Conservation (phyloP, 2,888 invertebrate species). For the Drosophila kuntzei region DNA sequence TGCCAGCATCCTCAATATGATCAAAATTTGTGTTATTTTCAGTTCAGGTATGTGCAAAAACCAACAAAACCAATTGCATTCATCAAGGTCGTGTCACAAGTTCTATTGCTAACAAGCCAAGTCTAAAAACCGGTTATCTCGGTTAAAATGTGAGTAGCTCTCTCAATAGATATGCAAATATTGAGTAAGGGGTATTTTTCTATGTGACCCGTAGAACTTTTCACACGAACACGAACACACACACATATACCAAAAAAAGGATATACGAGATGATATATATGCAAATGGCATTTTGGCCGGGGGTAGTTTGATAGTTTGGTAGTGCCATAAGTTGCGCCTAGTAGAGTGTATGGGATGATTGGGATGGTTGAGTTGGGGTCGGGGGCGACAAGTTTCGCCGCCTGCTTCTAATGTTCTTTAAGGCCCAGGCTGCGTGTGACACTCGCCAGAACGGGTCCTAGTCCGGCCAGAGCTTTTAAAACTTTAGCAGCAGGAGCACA, state of each 20-base stretch:
- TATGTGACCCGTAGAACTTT: conserved; percentile 55
- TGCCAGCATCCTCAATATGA: conserved; percentile 3
- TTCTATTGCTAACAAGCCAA: conserved; percentile 57
- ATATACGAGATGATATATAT: conserved; percentile 76
- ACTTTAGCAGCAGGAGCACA: conserved; percentile 58
- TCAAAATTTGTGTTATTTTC: conserved; percentile 1
- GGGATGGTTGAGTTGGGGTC: background rate
- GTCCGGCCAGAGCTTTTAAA: conserved; percentile 62
- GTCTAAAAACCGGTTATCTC: conserved; percentile 47
- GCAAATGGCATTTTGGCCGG: conserved; percentile 61
- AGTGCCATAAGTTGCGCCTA: conserved; percentile 50
- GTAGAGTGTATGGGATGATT: conserved; percentile 1
- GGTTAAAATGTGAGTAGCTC: conserved; percentile 44
- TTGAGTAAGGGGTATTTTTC: conserved; percentile 43
- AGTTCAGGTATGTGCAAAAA: conserved; percentile 22
- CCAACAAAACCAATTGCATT: conserved; percentile 42
- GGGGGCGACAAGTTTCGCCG: conserved; percentile 70
- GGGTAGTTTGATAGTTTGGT: conserved; percentile 56
- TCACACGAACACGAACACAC: conserved; percentile 55
- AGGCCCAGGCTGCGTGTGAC: conserved; percentile 65
- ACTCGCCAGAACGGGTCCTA: conserved; percentile 34
- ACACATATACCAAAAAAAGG: conserved; percentile 57
- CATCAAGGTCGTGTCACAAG: conserved; percentile 40
- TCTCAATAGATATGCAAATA: conserved; percentile 54
- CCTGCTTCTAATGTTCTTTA: conserved; percentile 79